phyloP scores from a whole-genome alignment of 2,888 invertebrate genomes.

The Lasius platythorax region DNA sequence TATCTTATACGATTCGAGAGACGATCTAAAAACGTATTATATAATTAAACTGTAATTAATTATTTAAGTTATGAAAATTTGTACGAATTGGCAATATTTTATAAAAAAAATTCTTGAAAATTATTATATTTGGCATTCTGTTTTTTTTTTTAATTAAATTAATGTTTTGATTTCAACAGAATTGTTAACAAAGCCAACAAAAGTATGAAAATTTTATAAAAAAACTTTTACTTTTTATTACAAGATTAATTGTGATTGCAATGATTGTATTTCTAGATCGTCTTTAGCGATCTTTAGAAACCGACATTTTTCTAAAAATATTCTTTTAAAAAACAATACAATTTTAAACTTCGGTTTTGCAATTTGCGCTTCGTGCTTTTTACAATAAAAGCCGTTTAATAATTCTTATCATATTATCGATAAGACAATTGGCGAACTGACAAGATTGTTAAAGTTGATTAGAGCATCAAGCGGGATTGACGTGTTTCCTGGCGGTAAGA shows the following conservation, averaged over 20 bases:
- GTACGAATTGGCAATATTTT: background rate
- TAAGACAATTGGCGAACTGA: constrained; percentile 31
- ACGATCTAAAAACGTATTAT: background rate
- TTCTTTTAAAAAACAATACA: background rate
- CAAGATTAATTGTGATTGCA: background rate
- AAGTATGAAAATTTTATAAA: background rate
- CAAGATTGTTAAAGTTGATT: constrained; percentile 62
- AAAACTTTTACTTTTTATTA: background rate
- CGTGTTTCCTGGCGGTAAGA: constrained; percentile 83
- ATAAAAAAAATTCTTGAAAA: background rate
- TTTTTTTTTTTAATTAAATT: background rate
- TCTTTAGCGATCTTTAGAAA: background rate
- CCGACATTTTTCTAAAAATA: background rate
- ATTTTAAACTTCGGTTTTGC: constrained; percentile 8
- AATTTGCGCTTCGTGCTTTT: constrained; percentile 7
- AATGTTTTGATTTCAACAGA: background rate
- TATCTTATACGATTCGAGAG: background rate
- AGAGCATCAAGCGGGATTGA: constrained; percentile 83
- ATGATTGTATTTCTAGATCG: background rate
- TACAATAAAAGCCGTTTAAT: background rate
- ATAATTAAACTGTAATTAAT: constrained; percentile 15
- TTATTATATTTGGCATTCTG: background rate
- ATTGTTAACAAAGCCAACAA: background rate
- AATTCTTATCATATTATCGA: constrained; percentile 23
- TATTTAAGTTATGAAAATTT: constrained; percentile 3